phyloP scores from a whole-genome alignment of 2,888 invertebrate genomes.

The Unio delphinus region DNA sequence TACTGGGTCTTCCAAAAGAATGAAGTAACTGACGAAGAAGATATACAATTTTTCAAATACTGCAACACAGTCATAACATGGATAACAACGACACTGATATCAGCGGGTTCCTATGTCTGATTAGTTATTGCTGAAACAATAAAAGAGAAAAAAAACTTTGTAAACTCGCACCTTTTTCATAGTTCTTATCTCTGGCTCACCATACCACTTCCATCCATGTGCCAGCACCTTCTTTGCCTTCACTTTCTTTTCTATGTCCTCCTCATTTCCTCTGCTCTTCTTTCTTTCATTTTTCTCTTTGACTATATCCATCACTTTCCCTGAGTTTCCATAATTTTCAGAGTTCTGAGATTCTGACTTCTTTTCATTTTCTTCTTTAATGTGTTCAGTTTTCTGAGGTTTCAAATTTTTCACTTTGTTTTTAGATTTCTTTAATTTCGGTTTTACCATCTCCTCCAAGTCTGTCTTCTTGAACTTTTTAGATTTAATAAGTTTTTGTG shows the following conservation, averaged over 20 bases:
- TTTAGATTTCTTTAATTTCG: constrained; percentile 6
- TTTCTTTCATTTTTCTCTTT: constrained; percentile 9
- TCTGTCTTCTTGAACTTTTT: constrained; percentile 1
- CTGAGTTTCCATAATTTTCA: not conserved
- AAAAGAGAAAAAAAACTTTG: constrained; percentile 11
- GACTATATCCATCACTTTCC: constrained; percentile 3
- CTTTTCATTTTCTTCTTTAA: constrained; percentile 6
- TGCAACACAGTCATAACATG: too few species aligned
- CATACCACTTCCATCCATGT: constrained; percentile 61
- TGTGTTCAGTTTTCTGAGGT: constrained; percentile 9
- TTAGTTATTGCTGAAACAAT: not conserved
- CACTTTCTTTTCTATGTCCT: constrained; percentile 20
- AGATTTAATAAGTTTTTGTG: not conserved
- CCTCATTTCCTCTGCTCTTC: constrained; percentile 8
- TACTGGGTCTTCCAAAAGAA: too few species aligned
- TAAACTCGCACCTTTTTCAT: constrained; percentile 35
- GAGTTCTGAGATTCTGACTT: constrained; percentile 6
- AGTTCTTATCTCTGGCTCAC: constrained; percentile 48
- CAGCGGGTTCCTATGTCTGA: too few species aligned
- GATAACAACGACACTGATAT: too few species aligned
- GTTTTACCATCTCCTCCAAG: constrained; percentile 3
- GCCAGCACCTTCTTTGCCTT: constrained; percentile 30
- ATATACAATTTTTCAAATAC: too few species aligned
- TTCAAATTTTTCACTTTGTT: constrained; percentile 13
- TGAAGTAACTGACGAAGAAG: too few species aligned